These are phyloP conservation scores for Porphyrio hochstetteri DNA, from an alignment of 2,113 vertebrate species.

Conservation along the genomic window DNA sequence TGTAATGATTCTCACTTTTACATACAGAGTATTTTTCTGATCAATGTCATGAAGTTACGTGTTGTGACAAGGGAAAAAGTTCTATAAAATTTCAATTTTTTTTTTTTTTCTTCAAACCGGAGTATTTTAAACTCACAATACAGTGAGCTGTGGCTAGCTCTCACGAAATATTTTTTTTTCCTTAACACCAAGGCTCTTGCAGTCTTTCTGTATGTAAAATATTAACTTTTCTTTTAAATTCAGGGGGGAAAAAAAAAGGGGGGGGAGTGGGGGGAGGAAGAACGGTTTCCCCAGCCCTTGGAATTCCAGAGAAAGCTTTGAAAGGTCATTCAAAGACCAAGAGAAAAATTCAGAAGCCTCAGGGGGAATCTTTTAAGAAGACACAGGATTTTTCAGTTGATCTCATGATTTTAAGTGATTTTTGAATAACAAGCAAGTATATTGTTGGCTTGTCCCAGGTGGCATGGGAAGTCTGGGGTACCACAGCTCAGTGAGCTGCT, in stretches of 20 bases:
- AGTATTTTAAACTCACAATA: background rate
- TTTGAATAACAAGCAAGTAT: background rate
- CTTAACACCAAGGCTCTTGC: background rate
- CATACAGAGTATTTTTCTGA: background rate
- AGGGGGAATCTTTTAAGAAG: background rate
- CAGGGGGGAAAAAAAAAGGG: background rate
- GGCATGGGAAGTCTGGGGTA: background rate
- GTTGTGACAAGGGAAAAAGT: background rate
- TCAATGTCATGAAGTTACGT: background rate
- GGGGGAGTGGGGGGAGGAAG: background rate
- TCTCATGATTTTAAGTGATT: background rate
- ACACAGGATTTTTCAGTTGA: background rate
- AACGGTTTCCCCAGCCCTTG: background rate
- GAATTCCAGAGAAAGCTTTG: background rate
- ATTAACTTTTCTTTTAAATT: background rate
- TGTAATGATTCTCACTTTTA: background rate
- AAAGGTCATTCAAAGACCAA: background rate
- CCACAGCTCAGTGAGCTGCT: conserved; percentile 2
- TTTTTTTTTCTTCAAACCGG: background rate
- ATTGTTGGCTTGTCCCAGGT: background rate
- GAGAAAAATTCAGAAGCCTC: background rate
- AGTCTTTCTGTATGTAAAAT: background rate
- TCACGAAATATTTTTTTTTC: background rate
- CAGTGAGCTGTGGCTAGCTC: background rate
- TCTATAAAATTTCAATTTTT: background rate